phyloP scores from a whole-genome alignment of 2,888 invertebrate species.

The Hyposoter dolosus region DNA sequence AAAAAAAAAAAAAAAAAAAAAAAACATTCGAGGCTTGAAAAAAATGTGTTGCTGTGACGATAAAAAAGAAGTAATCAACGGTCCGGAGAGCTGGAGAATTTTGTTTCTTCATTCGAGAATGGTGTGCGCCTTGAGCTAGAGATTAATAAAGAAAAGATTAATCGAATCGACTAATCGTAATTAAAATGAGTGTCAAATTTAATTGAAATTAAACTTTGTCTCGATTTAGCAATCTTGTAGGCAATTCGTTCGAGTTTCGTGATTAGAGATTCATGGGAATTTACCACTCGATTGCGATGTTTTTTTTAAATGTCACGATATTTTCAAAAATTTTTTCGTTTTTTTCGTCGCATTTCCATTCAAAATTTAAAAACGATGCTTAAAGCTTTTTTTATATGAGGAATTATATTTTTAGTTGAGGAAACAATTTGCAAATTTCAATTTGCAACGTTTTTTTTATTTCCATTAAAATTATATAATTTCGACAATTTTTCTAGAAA shows the following conservation, averaged over 20 bases:
- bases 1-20: neutral
- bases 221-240: neutral
- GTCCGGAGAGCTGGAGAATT: neutral
- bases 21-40: neutral
- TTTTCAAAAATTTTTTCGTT: neutral
- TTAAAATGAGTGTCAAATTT: slow-evolving; percentile 1
- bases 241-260: neutral
- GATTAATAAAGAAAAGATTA: neutral
- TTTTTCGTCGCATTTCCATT: neutral
- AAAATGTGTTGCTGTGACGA: slow-evolving; percentile 2
- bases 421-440: too few species aligned
- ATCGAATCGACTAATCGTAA: neutral
- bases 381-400: too few species aligned
- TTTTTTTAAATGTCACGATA: neutral
- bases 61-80: neutral
- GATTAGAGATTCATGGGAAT: neutral
- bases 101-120: neutral
- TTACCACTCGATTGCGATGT: neutral
- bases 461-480: too few species aligned
- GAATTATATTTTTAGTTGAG: too few species aligned
- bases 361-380: neutral
- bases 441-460: too few species aligned
- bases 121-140: neutral
- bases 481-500: too few species aligned
- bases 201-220: neutral